Evolutionary conservation across 2,113 vertebrate species (phyloP).

Genomic region (Cololabis saira): DNA sequence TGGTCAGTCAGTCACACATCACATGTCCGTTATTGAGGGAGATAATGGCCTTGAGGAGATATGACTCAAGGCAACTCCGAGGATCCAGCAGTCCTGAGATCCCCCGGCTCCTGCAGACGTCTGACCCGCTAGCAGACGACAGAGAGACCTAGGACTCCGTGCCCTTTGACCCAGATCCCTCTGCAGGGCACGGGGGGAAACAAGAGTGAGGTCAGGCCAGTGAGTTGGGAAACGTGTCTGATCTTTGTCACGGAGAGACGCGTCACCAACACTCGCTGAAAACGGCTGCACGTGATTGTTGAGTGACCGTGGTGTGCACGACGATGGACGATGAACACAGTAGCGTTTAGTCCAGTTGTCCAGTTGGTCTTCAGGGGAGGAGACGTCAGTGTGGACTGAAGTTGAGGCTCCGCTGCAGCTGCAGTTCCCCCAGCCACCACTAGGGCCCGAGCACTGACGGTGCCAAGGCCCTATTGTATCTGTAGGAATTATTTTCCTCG

Average conservation of each 20-base stretch:
- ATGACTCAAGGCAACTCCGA: constrained; percentile 1
- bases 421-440: no score
- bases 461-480: no score
- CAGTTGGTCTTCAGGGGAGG: neutral
- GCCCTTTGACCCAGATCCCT: constrained; percentile 57
- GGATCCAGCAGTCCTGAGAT: constrained; percentile 28
- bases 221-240: constrained; percentile 65
- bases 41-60: constrained; percentile 29
- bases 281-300: constrained; percentile 13
- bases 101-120: constrained; percentile 16
- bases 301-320: no score
- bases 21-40: constrained; percentile 32
- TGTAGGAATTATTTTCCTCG: no score
- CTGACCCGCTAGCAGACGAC: constrained; percentile 16
- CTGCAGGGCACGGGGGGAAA: neutral
- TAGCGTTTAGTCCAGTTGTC: constrained; percentile 4
- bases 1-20: neutral
- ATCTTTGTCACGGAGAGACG: constrained; percentile 63
- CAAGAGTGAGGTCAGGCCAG: constrained; percentile 17
- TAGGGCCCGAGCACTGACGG: no score
- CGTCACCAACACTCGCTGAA: constrained; percentile 26
- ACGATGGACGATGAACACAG: neutral
- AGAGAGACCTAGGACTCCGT: constrained; percentile 7
- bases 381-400: neutral
- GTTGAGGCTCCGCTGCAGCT: neutral